These are phyloP conservation scores for Eurystomus glaucurus DNA, from an alignment of 2,797 vertebrate genomes.

Conservation along the genomic window DNA sequence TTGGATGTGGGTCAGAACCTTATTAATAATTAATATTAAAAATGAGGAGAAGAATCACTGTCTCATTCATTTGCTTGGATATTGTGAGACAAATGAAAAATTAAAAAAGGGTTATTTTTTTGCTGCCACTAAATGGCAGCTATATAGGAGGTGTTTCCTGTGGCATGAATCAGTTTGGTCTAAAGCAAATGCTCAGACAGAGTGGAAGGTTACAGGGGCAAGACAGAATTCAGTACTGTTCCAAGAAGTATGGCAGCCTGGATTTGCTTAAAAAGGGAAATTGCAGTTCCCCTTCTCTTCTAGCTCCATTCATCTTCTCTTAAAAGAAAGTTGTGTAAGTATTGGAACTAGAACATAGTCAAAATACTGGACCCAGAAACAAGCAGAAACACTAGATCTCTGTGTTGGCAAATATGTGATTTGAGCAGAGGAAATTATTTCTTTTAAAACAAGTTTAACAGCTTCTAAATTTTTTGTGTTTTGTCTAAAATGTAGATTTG, in stretches of 20 bases:
- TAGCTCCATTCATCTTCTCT: background rate
- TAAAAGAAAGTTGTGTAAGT: background rate
- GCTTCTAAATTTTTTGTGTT: background rate
- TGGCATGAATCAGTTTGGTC: background rate
- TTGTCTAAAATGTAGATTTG: background rate
- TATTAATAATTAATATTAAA: background rate
- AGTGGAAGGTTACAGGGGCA: background rate
- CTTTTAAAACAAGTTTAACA: background rate
- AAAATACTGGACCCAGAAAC: background rate
- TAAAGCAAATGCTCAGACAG: background rate
- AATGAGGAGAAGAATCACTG: background rate
- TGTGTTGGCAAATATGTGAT: background rate
- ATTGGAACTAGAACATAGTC: background rate
- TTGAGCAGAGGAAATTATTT: background rate
- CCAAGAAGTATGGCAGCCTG: background rate
- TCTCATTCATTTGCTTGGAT: background rate
- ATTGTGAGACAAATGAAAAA: background rate
- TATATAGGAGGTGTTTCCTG: background rate
- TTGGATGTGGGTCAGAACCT: background rate
- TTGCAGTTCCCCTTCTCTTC: background rate
- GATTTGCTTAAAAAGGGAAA: background rate
- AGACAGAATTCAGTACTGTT: background rate
- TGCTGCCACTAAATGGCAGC: background rate
- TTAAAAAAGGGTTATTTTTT: background rate
- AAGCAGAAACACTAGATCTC: background rate